phyloP scores from a whole-genome alignment of 53 echinoderm and acorn worm species.

The Henricia sp. region DNA sequence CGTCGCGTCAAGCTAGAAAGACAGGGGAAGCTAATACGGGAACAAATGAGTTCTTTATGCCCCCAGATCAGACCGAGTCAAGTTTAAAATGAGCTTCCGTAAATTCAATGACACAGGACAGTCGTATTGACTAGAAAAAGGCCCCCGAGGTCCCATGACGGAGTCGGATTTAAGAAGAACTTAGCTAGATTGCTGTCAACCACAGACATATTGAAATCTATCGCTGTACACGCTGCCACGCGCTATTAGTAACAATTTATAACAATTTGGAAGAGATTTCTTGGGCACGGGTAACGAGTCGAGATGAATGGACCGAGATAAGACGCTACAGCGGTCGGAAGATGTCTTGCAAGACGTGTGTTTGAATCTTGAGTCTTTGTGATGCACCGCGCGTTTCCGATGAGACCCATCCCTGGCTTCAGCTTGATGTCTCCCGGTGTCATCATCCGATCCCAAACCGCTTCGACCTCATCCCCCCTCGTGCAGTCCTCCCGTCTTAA shows the following conservation, averaged over 20 bases:
- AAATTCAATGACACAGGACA: conserved; percentile 23
- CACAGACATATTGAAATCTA: conserved; percentile 37
- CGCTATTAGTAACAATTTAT: conserved; percentile 28
- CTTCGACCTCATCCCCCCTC: not conserved
- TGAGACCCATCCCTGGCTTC: not conserved
- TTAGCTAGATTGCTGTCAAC: not conserved
- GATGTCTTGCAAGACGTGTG: not conserved
- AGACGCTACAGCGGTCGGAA: conserved; percentile 1
- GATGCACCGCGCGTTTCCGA: conserved; percentile 21
- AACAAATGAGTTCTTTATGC: conserved; percentile 45
- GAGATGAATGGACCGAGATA: not conserved
- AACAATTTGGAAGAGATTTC: not conserved
- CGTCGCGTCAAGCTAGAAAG: not conserved
- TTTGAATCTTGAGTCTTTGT: conserved; percentile 4
- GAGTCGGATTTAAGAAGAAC: not conserved
- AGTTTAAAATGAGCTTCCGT: conserved; percentile 7
- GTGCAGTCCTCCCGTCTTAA: conserved; percentile 9
- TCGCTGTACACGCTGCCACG: conserved; percentile 20
- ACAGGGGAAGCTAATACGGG: not conserved
- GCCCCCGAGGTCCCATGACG: conserved; percentile 17
- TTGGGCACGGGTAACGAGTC: not conserved
- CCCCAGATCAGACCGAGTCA: conserved; percentile 8
- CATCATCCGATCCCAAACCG: not conserved
- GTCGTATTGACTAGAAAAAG: not conserved
- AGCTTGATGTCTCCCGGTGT: not conserved